Evolutionary conservation across 2,797 vertebrate species (phyloP).

Genomic region (Huso huso): DNA sequence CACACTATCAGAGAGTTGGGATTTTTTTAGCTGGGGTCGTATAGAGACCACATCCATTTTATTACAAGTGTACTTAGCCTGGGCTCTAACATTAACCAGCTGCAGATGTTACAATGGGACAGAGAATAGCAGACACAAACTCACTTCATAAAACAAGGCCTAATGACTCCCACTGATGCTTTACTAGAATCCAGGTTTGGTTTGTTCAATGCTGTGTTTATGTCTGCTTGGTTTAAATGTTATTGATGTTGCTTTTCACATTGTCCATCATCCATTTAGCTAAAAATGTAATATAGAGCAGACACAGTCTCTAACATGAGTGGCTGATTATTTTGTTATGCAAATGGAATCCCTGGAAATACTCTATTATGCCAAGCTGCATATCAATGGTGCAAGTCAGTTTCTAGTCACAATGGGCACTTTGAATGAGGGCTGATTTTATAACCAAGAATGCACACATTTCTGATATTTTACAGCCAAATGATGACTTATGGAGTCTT

Average conservation of each 20-base stretch:
- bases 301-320: no score
- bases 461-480: no score
- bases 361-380: no score
- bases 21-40: constrained; percentile 34
- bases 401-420: no score
- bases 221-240: constrained; percentile 29
- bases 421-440: no score
- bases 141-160: constrained; percentile 60
- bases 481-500: no score
- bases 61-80: constrained; percentile 54
- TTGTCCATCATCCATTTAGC: constrained; percentile 16
- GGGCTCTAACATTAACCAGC: constrained; percentile 74
- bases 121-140: constrained; percentile 56
- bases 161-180: constrained; percentile 38
- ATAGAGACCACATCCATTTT: constrained; percentile 68
- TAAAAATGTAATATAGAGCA: no score
- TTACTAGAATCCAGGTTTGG: constrained; percentile 34
- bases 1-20: constrained; percentile 51
- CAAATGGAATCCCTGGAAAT: no score
- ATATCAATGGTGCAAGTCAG: no score
- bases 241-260: constrained; percentile 11
- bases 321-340: no score
- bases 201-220: constrained; percentile 12
- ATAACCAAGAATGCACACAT: no score
- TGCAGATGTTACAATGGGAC: constrained; percentile 61